Evolutionary conservation across 2,113 vertebrate genomes (phyloP).

Genomic region (Ancistrus triradiatus): DNA sequence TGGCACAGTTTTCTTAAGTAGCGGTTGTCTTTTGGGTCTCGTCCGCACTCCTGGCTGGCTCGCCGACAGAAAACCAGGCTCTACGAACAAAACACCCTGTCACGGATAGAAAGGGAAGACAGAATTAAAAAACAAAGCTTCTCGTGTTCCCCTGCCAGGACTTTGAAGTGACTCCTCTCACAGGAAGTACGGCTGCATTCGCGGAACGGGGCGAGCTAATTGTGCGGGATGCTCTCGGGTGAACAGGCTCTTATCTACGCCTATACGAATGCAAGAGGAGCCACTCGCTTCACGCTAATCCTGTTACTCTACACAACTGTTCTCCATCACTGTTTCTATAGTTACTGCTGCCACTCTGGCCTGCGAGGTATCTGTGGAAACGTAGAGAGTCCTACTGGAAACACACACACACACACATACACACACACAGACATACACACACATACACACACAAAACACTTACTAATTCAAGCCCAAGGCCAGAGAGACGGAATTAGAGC

Average conservation of each 20-base stretch:
- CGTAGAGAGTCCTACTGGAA: conserved; percentile 38
- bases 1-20: conserved; percentile 71
- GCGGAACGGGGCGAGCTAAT: conserved; percentile 6
- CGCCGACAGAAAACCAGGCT: conserved; percentile 30
- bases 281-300: conserved; percentile 61
- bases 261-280: conserved; percentile 55
- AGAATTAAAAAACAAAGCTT: conserved; percentile 15
- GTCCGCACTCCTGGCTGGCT: conserved; percentile 28
- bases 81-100: conserved; percentile 75
- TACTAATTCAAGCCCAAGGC: background rate
- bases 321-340: conserved; percentile 59
- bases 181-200: conserved; percentile 38
- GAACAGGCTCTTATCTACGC: conserved; percentile 60
- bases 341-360: conserved; percentile 58
- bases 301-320: conserved; percentile 58
- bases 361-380: conserved; percentile 32
- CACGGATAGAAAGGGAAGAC: conserved; percentile 38
- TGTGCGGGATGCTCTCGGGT: conserved; percentile 37
- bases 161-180: conserved; percentile 58
- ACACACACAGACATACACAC: too few relatives aligned
- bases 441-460: too few relatives aligned
- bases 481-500: too few relatives aligned
- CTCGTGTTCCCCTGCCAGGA: conserved; percentile 44
- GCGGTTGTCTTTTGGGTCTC: conserved; percentile 44
- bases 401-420: too few relatives aligned